A percentile compares a stretch with the other conserved stretches of the same genome.
phyloP scores from a whole-genome alignment of 2,797 vertebrate species.

The Oreochromis grahami region DNA sequence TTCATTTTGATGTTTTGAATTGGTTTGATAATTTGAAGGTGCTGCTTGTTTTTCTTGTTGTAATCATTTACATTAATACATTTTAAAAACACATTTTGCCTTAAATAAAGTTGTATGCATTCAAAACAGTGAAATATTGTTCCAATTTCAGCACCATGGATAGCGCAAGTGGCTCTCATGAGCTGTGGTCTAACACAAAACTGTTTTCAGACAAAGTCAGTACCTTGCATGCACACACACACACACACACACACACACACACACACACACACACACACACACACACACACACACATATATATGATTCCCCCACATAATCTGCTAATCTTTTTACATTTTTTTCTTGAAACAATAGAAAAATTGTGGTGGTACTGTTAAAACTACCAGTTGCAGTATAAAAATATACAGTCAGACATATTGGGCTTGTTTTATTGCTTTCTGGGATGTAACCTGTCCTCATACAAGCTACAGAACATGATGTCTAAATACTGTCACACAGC shows the following conservation, averaged over 20 bases:
- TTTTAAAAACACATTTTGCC: neutral
- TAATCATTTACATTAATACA: neutral
- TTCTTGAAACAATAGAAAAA: no score
- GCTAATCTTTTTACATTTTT: no score
- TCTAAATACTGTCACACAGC: no score
- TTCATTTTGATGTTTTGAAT: neutral
- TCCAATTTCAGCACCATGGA: neutral
- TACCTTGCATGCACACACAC: neutral
- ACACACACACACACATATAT: accelerated
- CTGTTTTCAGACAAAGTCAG: neutral
- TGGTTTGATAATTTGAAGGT: neutral
- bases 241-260: neutral
- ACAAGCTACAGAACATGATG: no score
- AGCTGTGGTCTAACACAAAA: neutral
- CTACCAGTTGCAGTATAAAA: no score
- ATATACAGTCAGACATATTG: no score
- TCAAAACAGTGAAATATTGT: neutral
- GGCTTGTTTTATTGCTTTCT: no score
- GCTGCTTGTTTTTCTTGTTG: neutral
- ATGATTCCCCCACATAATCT: no score
- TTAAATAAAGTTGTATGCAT: neutral
- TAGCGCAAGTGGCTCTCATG: neutral
- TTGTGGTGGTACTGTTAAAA: no score
- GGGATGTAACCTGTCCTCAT: no score
- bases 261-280: neutral